Conservation (phyloP, 2,113 vertebrate genomes). For the Platycercus adscitus region DNA sequence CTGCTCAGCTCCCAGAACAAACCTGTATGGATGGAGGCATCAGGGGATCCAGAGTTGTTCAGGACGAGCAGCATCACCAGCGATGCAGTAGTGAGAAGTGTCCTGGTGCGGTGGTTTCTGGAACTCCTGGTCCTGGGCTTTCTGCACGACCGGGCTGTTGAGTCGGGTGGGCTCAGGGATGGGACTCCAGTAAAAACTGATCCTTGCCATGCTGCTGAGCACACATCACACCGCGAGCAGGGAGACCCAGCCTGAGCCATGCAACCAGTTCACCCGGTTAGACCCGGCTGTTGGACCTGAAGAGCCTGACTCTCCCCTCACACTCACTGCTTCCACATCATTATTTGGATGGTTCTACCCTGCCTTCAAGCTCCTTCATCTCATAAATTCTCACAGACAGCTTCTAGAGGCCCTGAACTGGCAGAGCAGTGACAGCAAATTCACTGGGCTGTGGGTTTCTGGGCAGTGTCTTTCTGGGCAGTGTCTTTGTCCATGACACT, state of each 20-base stretch:
- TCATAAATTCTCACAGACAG: neutral
- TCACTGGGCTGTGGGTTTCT: neutral
- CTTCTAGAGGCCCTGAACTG: neutral
- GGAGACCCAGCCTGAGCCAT: neutral
- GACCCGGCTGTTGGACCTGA: neutral
- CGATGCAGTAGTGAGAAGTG: accelerated
- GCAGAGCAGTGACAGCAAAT: neutral
- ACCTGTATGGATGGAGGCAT: accelerated
- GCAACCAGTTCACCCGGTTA: accelerated
- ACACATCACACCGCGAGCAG: accelerated
- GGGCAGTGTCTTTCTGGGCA: neutral
- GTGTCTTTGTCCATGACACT: neutral
- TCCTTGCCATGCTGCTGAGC: neutral
- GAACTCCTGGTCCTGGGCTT: too few relatives aligned
- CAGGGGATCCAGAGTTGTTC: accelerated
- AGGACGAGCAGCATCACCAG: neutral
- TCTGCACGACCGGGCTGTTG: too few relatives aligned
- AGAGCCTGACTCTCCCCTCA: accelerated
- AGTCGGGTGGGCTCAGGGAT: neutral
- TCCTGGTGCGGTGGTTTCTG: neutral
- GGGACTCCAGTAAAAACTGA: neutral
- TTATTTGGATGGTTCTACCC: neutral
- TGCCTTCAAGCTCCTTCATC: neutral
- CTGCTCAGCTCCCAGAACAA: neutral
- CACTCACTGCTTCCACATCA: neutral